Base-by-base conservation (phyloP, 2,113 vertebrate genomes). In the Noturus placidus region DNA sequence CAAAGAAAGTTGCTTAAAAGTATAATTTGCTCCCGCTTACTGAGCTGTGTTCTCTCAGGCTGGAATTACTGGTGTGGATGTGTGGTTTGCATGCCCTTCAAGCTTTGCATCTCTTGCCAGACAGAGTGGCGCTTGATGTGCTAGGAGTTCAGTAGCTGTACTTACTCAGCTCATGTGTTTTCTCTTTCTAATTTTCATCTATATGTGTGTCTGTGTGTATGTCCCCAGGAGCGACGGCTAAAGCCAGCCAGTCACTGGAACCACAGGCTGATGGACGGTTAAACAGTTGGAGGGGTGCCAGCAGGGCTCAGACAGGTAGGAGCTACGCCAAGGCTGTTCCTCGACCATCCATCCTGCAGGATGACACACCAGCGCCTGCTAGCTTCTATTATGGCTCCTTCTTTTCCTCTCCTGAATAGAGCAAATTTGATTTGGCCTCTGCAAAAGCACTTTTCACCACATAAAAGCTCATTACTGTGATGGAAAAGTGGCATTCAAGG, bases 311-410 rank as follows among this genome's bases (percentile, higher is more conserved):
- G 87, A 90, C 91, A 90, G 89, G 90, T 91, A 91, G 92, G 90
- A 93, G 85, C 88, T 77, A 82, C 89, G 91, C 92, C 90, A 93
- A 92, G 74, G 84, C 81, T 82, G 65, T 87, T 89, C 82, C 50
- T 82, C 86, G 19, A 59, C 90, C 88, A 89, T 91, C 85, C 89
- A 88, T 91, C 87, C 89, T 89, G 86, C 87, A 82, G 84, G 52
- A 54, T 93, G 91, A 91, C 91, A 91, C 90, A 57, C 88, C 88
- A 78, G 76, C 89, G 89, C 89, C 88, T 91, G 90, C 88, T 91
- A 90, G 87, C 82, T 89, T 90, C 86, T 90, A 85, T 90, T 89
- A 91, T 76, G 85, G 63, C 87, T 83, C 83, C 87, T 88, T 92
- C 90, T 86, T 84, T 85, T 90, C 86, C 79, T 77, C 74, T 89